Evolutionary conservation across 35 echinoderm and acorn worm species (phyloP).

Genomic region (Apostichopus parvimensis): DNA sequence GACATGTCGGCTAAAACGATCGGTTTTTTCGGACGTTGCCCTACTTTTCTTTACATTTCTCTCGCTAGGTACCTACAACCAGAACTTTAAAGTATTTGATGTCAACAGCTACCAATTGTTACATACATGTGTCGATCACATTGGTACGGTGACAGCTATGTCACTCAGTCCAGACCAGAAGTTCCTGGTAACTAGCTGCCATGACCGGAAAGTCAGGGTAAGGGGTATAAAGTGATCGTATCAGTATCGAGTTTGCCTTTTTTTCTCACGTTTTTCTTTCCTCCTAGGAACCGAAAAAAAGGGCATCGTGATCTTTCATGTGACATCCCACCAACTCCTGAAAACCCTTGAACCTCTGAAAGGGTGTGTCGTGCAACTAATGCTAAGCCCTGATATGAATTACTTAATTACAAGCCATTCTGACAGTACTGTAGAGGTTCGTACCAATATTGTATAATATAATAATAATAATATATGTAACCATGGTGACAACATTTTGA

Average conservation of each 20-base stretch:
- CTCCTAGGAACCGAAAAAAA: constrained; percentile 34
- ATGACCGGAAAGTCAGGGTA: constrained; percentile 89
- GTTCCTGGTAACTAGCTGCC: constrained; percentile 80
- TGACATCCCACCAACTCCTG: constrained; percentile 11
- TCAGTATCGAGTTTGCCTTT: not conserved
- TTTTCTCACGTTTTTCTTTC: constrained; percentile 40
- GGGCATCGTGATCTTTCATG: constrained; percentile 37
- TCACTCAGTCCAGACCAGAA: constrained; percentile 66
- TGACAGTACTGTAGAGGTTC: constrained; percentile 51
- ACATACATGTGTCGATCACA: constrained; percentile 66
- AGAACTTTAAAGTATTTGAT: constrained; percentile 86
- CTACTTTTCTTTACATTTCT: not conserved
- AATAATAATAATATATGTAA: too few relatives aligned
- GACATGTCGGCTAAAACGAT: too few relatives aligned
- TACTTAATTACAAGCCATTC: constrained; percentile 34
- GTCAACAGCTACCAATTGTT: constrained; percentile 68
- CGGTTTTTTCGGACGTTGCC: too few relatives aligned
- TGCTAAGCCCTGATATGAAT: constrained; percentile 52
- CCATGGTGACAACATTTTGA: too few relatives aligned
- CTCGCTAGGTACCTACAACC: constrained; percentile 87
- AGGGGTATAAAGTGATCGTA: not conserved
- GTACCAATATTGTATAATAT: not conserved
- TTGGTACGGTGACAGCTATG: constrained; percentile 79
- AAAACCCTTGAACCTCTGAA: constrained; percentile 48
- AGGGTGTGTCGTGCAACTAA: constrained; percentile 20